Evolutionary conservation across 2,113 vertebrate genomes (phyloP).

Genomic region (Garra rufa): DNA sequence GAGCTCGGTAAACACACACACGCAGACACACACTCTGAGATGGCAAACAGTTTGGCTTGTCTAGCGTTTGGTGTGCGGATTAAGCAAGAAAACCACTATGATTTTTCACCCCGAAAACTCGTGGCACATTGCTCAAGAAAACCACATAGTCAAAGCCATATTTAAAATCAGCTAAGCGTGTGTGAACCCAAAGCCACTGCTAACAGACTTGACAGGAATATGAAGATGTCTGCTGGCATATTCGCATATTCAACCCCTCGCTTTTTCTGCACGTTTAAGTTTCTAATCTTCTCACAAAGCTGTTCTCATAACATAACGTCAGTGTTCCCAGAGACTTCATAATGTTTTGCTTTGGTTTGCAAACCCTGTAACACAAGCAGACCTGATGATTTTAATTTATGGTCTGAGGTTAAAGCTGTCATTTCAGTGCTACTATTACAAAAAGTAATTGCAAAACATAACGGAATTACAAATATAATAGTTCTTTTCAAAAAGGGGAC

Average conservation of each 20-base stretch:
- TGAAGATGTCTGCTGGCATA: slow-evolving; percentile 27
- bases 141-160: slow-evolving; percentile 29
- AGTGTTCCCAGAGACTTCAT: not conserved
- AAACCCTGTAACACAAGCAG: not conserved
- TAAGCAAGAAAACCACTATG: slow-evolving; percentile 42
- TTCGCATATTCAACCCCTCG: not conserved
- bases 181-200: slow-evolving; percentile 34
- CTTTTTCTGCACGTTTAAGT: not conserved
- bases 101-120: slow-evolving; percentile 34
- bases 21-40: slow-evolving; percentile 48
- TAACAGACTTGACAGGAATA: slow-evolving; percentile 37
- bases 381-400: not conserved
- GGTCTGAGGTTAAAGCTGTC: not conserved
- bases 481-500: not conserved
- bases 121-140: slow-evolving; percentile 38
- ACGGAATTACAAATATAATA: not conserved
- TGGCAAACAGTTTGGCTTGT: slow-evolving; percentile 52
- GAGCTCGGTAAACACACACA: slow-evolving; percentile 57
- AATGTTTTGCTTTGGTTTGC: slow-evolving; percentile 5
- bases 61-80: slow-evolving; percentile 51
- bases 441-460: not conserved
- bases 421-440: not conserved
- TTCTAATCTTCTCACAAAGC: slow-evolving; percentile 7
- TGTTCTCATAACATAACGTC: slow-evolving; percentile 12
- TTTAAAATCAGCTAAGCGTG: slow-evolving; percentile 36